Base-by-base conservation (phyloP, 2,113 vertebrate genomes). In the Carettochelys insculpta region DNA sequence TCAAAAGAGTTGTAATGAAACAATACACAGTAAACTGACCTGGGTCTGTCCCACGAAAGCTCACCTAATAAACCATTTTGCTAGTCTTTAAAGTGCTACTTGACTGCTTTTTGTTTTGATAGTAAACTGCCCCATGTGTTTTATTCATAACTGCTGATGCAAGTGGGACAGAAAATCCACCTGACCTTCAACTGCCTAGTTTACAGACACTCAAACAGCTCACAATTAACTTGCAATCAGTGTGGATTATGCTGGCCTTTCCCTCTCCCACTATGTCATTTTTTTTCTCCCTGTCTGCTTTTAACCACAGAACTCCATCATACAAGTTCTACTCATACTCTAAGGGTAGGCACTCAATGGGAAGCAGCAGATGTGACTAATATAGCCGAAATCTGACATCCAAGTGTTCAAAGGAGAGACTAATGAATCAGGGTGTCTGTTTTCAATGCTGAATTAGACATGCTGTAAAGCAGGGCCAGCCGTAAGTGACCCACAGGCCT, bases 121-220 rank as follows among this genome's bases (percentile, higher is more conserved):
- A n/a, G n/a, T n/a, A n/a, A 92, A 88, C 31, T 73, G 48, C n/a
- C 47, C 88, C 31, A 27, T 1, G 90, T 95, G 65, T 90, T 54
- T 52, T 76, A 94, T 91, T 71, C 93, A 48, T 86, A 81, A 90
- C 87, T 96, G 91, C 92, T 94, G 94, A 94, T 90, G 82, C 14
- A 84, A 5, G 43, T 87, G 25, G 73, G 41, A 92, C 91, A 82
- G 80, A 94, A 94, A 91, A 77, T 80, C 61, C 52, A 71, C 88
- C 53, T 93, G 93, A 95, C 87, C 61, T 94, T 97, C 89, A 84
- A 48, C 47, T 51, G n/a, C 4, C 43, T 41, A n/a, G 56, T 89
- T 96, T 94, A 85, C 91, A 92, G 38, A 80, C 53, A 93, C 77
- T 61, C 38, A 52, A 82, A 81, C 45, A 89, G 77, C 34, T 92